phyloP scores from a whole-genome alignment of 2,797 vertebrate species.

The Huso huso region DNA sequence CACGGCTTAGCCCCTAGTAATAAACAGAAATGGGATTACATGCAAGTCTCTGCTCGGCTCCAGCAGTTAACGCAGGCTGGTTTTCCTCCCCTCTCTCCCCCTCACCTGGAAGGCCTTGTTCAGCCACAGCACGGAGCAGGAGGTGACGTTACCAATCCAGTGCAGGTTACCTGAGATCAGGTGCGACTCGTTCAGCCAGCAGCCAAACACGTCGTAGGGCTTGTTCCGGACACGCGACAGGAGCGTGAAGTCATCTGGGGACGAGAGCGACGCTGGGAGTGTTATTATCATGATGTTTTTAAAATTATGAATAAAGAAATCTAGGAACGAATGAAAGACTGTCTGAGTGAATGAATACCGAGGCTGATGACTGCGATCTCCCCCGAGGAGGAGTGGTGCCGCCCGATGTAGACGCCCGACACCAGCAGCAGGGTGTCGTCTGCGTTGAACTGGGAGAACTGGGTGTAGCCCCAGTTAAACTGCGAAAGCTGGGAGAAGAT shows the following conservation, averaged over 20 bases:
- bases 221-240: slow-evolving; percentile 92
- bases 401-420: slow-evolving; percentile 88
- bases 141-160: slow-evolving; percentile 90
- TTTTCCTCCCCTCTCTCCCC: background rate
- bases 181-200: slow-evolving; percentile 94
- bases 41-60: no score
- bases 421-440: slow-evolving; percentile 89
- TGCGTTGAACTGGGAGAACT: slow-evolving; percentile 95
- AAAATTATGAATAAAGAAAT: background rate
- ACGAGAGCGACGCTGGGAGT: background rate
- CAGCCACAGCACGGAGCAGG: slow-evolving; percentile 96
- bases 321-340: background rate
- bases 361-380: slow-evolving; percentile 93
- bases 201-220: slow-evolving; percentile 93
- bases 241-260: slow-evolving; percentile 78
- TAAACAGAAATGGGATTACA: no score
- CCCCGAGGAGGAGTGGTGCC: slow-evolving; percentile 83
- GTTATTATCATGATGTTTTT: background rate
- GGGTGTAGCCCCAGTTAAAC: slow-evolving; percentile 97
- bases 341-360: slow-evolving; percentile 49
- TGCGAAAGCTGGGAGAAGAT: no score
- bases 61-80: background rate
- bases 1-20: no score
- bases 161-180: slow-evolving; percentile 93
- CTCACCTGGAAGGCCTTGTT: slow-evolving; percentile 95